These are phyloP conservation scores for Orientallactaga bullata DNA, from an alignment of 2,113 vertebrate genomes.

Conservation along the genomic window DNA sequence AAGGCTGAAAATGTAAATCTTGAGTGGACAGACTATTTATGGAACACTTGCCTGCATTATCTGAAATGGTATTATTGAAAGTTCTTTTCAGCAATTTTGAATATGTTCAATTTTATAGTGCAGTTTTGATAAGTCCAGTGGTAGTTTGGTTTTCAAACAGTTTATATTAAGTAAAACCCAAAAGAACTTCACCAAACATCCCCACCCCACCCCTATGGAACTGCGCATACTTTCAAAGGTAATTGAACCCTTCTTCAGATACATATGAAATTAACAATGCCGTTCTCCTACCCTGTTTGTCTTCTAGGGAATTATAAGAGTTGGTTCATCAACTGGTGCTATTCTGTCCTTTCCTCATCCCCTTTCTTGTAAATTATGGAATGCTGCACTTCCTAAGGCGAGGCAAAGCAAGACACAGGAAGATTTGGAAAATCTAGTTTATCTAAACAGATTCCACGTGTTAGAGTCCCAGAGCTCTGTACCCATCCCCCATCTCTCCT, in stretches of 20 bases:
- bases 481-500: too few species aligned
- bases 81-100: slow-evolving; percentile 63
- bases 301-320: slow-evolving; percentile 18
- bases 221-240: neutral
- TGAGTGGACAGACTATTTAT: slow-evolving; percentile 45
- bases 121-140: neutral
- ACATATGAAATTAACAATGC: neutral
- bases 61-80: slow-evolving; percentile 7
- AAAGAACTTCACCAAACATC: slow-evolving; percentile 43
- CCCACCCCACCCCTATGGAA: neutral
- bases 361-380: slow-evolving; percentile 17
- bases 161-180: slow-evolving; percentile 50
- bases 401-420: slow-evolving; percentile 62
- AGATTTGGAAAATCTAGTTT: slow-evolving; percentile 51
- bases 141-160: slow-evolving; percentile 38
- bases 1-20: slow-evolving; percentile 52
- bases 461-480: too few species aligned
- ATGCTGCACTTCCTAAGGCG: neutral
- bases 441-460: slow-evolving; percentile 41
- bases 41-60: slow-evolving; percentile 32
- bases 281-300: neutral
- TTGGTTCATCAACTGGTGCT: neutral
- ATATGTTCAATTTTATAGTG: slow-evolving; percentile 37
- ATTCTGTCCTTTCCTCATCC: neutral
- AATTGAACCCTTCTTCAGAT: neutral